Conservation (phyloP, 35 echinoderm and acorn worm genomes). For the Nesometra sesokonis region DNA sequence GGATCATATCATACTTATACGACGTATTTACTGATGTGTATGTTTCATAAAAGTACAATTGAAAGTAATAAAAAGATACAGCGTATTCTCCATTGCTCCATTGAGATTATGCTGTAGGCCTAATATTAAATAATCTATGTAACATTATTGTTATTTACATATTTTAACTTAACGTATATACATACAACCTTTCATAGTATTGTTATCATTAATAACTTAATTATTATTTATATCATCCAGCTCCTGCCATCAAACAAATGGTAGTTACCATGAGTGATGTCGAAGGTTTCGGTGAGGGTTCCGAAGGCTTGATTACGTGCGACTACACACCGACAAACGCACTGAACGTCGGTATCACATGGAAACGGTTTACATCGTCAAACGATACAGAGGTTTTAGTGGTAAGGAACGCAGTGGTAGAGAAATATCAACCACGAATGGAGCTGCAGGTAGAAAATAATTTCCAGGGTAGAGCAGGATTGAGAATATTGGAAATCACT, state of each 20-base stretch:
- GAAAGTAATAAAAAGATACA: too few relatives aligned
- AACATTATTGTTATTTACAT: too few relatives aligned
- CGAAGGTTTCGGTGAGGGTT: background rate
- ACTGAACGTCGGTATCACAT: background rate
- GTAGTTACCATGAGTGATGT: background rate
- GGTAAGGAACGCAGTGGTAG: background rate
- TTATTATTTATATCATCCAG: too few relatives aligned
- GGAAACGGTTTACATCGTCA: background rate
- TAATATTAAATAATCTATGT: too few relatives aligned
- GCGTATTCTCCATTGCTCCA: too few relatives aligned
- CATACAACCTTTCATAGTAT: too few relatives aligned
- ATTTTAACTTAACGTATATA: too few relatives aligned
- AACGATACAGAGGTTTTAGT: background rate
- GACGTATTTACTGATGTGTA: too few relatives aligned
- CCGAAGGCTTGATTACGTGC: background rate
- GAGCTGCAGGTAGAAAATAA: background rate
- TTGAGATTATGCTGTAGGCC: too few relatives aligned
- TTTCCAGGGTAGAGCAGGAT: background rate
- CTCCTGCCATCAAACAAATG: background rate
- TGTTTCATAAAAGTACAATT: too few relatives aligned
- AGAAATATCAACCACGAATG: background rate
- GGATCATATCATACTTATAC: too few relatives aligned
- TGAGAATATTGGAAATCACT: background rate
- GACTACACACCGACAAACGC: background rate
- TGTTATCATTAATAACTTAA: too few relatives aligned